Base-by-base conservation (phyloP, 2,888 invertebrate species). In the Drosophila neonasuta region DNA sequence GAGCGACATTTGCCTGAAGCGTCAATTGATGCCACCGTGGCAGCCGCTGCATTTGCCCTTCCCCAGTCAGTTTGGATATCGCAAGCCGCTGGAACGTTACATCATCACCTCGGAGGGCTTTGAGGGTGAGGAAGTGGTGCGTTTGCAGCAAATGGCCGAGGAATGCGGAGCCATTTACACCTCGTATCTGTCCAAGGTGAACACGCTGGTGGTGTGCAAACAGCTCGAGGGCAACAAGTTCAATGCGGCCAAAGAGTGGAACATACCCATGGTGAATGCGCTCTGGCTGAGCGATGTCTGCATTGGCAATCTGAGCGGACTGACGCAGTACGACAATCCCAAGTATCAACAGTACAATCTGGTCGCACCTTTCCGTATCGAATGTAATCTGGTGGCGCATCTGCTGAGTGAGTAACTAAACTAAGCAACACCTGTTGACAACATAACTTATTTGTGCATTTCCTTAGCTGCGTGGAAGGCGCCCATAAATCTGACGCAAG, bases 271-370 rank as follows among this genome's bases (percentile, higher is more conserved):
- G 1, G 98, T 99, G 0, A 99, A 97, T 88, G 95, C 96, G 1
- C 95, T 96, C 77, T 99, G 98, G 98, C 92, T 99, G 72, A 97
- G 96, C 36, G 98, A 99, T 90, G 93, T 99, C 56, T 93, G 98
- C 88, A 94, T 98, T 61, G 98, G 98, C 0, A 96, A 97, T 90
- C 94, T 95, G 90, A 94, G 94, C 70, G 95, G 96, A 0, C 91
- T 97, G 42, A 94, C 95, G 68, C 96, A 96, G 90, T 93, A 94
- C 68, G 96, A 96, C 68, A 94, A 94, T 85, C 94, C 95, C 2
- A 96, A 97, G 85, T 98, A 97, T 89, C 97, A 97, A 88, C 96
- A 97, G 88, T 97, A 96, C 89, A 95, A 94, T 79, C 90, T 94
- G 54, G 93, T 94, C 5, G 95, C 96, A 88, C 94, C 96, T 0